Conservation (phyloP, 2,797 vertebrate species). For the Mionectes olivaceus region DNA sequence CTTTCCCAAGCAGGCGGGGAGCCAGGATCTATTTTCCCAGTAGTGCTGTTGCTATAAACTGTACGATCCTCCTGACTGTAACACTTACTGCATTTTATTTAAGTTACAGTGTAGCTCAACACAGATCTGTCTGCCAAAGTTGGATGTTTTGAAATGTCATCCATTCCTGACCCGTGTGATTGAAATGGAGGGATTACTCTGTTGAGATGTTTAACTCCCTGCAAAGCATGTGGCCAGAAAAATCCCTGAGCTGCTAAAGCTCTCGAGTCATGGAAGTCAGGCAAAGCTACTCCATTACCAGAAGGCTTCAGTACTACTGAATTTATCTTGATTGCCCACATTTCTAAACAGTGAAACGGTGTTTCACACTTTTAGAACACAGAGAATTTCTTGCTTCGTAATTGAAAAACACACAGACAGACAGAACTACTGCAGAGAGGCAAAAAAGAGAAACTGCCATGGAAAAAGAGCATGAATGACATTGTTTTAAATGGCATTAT, state of each 20-base stretch:
- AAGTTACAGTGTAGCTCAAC: not conserved
- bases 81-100: not conserved
- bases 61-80: fast-evolving
- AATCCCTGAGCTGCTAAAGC: not conserved
- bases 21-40: not conserved
- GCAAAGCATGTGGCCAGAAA: not conserved
- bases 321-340: not conserved
- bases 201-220: not conserved
- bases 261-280: not conserved
- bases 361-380: not conserved
- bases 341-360: not conserved
- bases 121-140: not conserved
- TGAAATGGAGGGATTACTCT: conserved; percentile 23
- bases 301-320: not conserved
- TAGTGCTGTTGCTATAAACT: not conserved
- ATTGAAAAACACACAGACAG: not conserved
- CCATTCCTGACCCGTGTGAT: not conserved
- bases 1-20: not conserved
- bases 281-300: not conserved
- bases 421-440: not conserved
- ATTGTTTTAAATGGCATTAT: not conserved
- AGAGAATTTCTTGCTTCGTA: not conserved
- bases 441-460: not conserved
- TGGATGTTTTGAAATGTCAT: conserved; percentile 15
- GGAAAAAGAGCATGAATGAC: not conserved